phyloP scores from a whole-genome alignment of 2,888 invertebrate species.

The Bhutanitis thaidina region DNA sequence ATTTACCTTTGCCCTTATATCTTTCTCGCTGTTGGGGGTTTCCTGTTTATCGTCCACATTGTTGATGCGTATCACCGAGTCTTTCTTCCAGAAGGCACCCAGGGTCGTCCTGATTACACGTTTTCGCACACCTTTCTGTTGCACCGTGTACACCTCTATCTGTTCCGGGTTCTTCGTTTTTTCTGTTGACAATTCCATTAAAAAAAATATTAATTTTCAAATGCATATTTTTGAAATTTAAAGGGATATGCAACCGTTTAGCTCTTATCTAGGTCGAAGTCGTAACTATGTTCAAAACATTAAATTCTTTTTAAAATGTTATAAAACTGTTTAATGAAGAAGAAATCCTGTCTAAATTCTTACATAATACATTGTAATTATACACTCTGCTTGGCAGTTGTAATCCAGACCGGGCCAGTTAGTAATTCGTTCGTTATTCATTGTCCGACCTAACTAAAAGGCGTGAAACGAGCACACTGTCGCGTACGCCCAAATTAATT shows the following conservation, averaged over 20 bases:
- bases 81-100: slow-evolving; percentile 84
- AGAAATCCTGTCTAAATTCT: too few relatives aligned
- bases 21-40: slow-evolving; percentile 82
- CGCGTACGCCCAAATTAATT: slow-evolving; percentile 32
- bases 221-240: neutral
- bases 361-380: too few relatives aligned
- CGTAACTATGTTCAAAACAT: too few relatives aligned
- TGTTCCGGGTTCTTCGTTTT: slow-evolving; percentile 87
- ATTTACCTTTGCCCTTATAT: slow-evolving; percentile 83
- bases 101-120: slow-evolving; percentile 82
- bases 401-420: neutral
- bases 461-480: slow-evolving; percentile 25
- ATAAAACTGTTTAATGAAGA: too few relatives aligned
- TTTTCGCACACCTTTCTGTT: slow-evolving; percentile 79
- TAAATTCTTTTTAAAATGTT: too few relatives aligned
- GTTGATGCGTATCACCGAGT: slow-evolving; percentile 84
- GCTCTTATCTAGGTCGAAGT: too few relatives aligned
- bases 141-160: slow-evolving; percentile 84
- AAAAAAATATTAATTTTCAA: slow-evolving; percentile 14
- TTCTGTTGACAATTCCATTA: slow-evolving; percentile 68
- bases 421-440: neutral
- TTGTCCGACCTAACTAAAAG: slow-evolving; percentile 10
- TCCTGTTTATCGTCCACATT: slow-evolving; percentile 86
- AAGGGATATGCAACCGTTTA: too few relatives aligned
- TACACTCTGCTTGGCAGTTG: too few relatives aligned